phyloP scores from a whole-genome alignment of 2,113 vertebrate genomes.

The Xyliphius kryptos region DNA sequence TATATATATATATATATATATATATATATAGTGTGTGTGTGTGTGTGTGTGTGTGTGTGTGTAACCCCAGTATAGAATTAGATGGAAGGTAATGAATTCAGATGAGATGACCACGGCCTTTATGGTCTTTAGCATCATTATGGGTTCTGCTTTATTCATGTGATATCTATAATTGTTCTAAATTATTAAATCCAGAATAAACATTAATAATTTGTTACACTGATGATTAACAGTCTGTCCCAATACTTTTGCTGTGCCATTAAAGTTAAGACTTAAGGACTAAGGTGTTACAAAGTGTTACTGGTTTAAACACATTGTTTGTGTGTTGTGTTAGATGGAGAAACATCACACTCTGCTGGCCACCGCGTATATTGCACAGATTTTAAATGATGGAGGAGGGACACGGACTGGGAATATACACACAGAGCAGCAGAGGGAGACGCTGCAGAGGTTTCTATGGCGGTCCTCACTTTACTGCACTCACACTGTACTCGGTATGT shows the following conservation, averaged over 20 bases:
- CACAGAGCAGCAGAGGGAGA: slow-evolving; percentile 43
- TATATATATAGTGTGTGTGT: no score
- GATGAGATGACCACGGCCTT: not conserved
- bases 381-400: slow-evolving; percentile 28
- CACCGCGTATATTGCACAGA: slow-evolving; percentile 44
- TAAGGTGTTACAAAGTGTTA: not conserved
- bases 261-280: no score
- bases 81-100: not conserved
- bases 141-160: not conserved
- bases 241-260: no score
- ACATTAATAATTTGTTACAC: not conserved
- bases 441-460: slow-evolving; percentile 57
- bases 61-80: no score
- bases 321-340: slow-evolving; percentile 47
- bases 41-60: no score
- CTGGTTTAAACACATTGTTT: not conserved
- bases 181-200: slow-evolving; percentile 12
- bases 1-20: no score
- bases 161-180: not conserved
- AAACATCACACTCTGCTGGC: slow-evolving; percentile 57
- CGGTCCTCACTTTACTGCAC: slow-evolving; percentile 50
- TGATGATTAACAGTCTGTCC: no score
- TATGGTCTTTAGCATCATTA: not conserved
- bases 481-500: slow-evolving; percentile 48
- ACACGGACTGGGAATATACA: not conserved